Percentiles rank a stretch among this genome's conserved stretches.
Evolutionary conservation across 2,113 vertebrate species (phyloP).

Genomic region (Campylomormyrus numenius): DNA sequence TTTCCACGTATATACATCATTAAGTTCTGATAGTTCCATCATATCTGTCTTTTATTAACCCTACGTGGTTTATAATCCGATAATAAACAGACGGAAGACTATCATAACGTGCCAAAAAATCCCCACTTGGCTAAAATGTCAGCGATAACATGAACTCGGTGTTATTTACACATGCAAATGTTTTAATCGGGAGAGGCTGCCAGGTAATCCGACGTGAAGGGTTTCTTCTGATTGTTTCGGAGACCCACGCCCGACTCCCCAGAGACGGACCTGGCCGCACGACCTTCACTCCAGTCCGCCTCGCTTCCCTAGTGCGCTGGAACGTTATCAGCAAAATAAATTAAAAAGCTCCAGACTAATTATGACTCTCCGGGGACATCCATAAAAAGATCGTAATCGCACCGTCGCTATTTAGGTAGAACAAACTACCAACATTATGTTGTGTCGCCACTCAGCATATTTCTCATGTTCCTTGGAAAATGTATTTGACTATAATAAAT

Average conservation of each 20-base stretch:
- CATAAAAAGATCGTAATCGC: neutral
- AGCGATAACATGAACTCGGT: neutral
- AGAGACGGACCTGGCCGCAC: neutral
- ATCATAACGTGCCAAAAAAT: neutral
- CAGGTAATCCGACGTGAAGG: neutral
- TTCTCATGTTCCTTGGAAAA: constrained; percentile 10
- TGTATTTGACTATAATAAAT: constrained; percentile 1
- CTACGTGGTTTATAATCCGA: neutral
- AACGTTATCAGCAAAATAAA: neutral
- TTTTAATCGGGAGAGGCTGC: neutral
- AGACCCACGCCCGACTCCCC: neutral
- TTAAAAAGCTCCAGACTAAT: neutral
- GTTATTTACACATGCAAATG: constrained; percentile 9
- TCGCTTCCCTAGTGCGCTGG: neutral
- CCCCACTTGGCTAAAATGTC: neutral
- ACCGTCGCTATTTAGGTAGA: neutral
- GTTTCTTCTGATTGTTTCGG: neutral
- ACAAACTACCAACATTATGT: neutral
- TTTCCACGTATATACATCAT: neutral
- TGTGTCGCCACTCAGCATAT: neutral
- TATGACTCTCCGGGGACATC: constrained; percentile 9
- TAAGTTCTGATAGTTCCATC: neutral
- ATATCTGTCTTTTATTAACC: neutral
- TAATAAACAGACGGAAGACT: neutral
- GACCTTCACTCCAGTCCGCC: neutral